phyloP scores from a whole-genome alignment of 1,140 invertebrate genomes.

The Bombus pyrosoma region DNA sequence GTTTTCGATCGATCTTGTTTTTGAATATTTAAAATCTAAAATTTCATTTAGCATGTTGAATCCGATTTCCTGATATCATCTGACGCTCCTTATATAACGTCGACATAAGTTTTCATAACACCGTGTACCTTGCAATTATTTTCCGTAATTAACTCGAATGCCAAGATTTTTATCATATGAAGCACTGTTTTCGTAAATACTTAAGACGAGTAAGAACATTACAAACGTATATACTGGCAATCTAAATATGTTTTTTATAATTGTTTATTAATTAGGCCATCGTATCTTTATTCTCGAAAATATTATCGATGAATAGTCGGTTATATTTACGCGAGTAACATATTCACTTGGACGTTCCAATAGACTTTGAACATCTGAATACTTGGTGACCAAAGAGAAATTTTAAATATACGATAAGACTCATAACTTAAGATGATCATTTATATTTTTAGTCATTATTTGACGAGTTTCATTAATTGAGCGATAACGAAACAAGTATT shows the following conservation, averaged over 20 bases:
- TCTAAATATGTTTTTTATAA: not conserved
- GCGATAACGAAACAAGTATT: not conserved
- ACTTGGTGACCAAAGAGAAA: not conserved
- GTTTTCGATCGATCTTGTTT: too few species aligned
- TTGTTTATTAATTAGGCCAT: not conserved
- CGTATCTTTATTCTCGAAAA: not conserved
- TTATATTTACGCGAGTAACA: not conserved
- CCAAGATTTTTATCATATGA: too few species aligned
- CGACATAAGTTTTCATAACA: not conserved
- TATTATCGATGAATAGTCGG: not conserved
- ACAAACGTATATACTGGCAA: not conserved
- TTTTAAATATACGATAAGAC: not conserved
- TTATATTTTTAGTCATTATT: not conserved
- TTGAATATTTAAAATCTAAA: too few species aligned
- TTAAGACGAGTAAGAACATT: too few species aligned
- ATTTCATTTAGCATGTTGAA: not conserved
- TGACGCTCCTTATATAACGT: not conserved
- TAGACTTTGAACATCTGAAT: not conserved
- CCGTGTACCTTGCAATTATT: too few species aligned
- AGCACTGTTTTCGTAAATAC: too few species aligned
- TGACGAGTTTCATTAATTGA: not conserved
- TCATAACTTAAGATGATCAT: not conserved
- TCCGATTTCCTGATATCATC: not conserved
- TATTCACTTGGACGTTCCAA: not conserved
- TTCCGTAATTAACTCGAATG: too few species aligned